Conservation (phyloP, 2,113 vertebrate species). For the Callocephalon fimbriatum region DNA sequence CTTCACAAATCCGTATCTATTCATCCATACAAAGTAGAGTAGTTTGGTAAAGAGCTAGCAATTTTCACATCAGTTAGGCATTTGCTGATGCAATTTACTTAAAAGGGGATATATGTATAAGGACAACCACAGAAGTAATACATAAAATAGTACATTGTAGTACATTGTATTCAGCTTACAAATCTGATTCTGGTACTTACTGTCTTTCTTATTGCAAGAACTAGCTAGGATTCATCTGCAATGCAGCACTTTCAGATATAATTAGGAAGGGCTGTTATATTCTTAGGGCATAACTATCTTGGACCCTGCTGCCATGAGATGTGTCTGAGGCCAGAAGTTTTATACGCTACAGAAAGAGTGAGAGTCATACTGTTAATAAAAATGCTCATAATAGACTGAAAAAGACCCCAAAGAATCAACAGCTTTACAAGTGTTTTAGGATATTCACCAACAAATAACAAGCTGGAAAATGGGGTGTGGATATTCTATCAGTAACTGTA, state of each 20-base stretch:
- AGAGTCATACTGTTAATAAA: background rate
- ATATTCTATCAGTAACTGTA: background rate
- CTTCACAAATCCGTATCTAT: background rate
- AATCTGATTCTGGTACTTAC: background rate
- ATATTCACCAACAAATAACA: background rate
- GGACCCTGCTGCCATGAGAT: background rate
- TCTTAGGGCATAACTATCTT: background rate
- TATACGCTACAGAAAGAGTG: background rate
- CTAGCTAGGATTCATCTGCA: background rate
- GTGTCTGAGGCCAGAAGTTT: background rate
- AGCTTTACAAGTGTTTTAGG: background rate
- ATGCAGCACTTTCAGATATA: background rate
- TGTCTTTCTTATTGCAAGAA: background rate
- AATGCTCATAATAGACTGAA: background rate
- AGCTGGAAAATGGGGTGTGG: background rate
- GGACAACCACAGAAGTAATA: background rate
- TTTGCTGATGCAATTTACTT: background rate
- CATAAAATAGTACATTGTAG: background rate
- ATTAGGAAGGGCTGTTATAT: background rate
- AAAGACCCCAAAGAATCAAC: background rate
- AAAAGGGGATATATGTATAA: background rate
- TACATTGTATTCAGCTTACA: background rate
- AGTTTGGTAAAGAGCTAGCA: background rate
- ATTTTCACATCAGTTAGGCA: background rate
- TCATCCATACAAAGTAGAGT: background rate